A percentile compares a stretch with the other conserved stretches of the same genome.
Evolutionary conservation across 2,797 vertebrate genomes (phyloP).

Genomic region (Vireo griseus): DNA sequence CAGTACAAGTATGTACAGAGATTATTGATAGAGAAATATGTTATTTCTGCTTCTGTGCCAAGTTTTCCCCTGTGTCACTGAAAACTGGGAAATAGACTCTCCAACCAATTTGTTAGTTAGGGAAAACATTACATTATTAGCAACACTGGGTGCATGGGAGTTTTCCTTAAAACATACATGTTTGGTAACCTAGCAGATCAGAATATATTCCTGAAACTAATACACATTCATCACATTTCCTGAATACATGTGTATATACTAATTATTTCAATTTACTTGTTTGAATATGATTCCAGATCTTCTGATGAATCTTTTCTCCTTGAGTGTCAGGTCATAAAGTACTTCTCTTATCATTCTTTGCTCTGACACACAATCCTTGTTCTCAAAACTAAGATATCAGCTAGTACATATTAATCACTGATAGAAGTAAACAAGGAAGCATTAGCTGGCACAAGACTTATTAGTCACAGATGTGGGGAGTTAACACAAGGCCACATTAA

Average conservation of each 20-base stretch:
- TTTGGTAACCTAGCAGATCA: background rate
- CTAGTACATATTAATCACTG: background rate
- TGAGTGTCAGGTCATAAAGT: background rate
- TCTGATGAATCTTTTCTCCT: background rate
- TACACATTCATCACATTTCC: background rate
- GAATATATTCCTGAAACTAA: background rate
- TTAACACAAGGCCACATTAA: background rate
- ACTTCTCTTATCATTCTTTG: background rate
- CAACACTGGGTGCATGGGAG: background rate
- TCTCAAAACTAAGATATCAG: background rate
- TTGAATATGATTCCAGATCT: background rate
- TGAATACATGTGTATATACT: background rate
- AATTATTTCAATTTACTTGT: background rate
- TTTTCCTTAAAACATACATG: background rate
- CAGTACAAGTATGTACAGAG: background rate
- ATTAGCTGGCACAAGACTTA: background rate
- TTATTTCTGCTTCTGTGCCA: background rate
- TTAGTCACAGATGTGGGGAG: background rate
- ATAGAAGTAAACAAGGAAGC: background rate
- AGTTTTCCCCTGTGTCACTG: rapidly evolving
- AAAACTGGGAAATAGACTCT: background rate
- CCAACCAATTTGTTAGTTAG: background rate
- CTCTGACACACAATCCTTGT: background rate
- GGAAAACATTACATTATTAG: background rate
- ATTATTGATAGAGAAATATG: background rate